Base-by-base conservation (phyloP, 1,140 invertebrate genomes). In the Diabrotica undecimpunctata region DNA sequence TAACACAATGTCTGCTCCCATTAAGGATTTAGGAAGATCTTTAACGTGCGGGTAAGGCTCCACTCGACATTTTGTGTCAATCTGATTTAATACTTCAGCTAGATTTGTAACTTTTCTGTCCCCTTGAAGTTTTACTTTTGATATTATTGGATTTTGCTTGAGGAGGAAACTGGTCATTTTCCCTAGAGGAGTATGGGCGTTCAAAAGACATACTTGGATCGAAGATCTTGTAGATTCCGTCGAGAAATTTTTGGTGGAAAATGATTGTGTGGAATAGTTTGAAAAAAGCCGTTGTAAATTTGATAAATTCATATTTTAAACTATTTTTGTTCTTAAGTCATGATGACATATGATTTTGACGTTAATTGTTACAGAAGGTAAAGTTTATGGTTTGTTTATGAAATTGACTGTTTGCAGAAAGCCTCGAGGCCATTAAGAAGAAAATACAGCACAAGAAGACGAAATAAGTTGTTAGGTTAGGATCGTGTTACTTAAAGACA, bases 101-200 rank as follows among this genome's bases (percentile, higher is more conserved):
- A 76, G 54, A 13, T 70, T 71, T 7, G 54, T 39, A 6, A 75
- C 69, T 6, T 38, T 57, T 7, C 35, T 54, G 13, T 62, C 66
- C 9, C 75, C 77, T 62, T 73, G 68, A 6, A 78, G 57, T 64
- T 71, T 72, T 37, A 78, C 12, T 13, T 62, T 67, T 7, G 74
- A 75, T 11, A 77, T 61, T 13, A 77, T 50, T 6, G 77, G 77
- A 66, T 77, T 77, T 55, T 73, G 73, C 52, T 78, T 78, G 36
- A 77, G 35, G 7, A 78, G 68, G 25, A 76, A 69, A 13, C 74
- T 64, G 8, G 70, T 60, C 12, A 64, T 58, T 64, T 67, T 68
- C 5, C 77, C 76, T 6, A 73, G 61, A 3, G 70, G 68, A 1
- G 70, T 71, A 54, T 68, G 61, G 6, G 69, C 75, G 5, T 76